Evolutionary conservation across 2,888 invertebrate species (phyloP), one percentile per base, ranked within the genome.

Genomic region (Macaria liturata): DNA sequence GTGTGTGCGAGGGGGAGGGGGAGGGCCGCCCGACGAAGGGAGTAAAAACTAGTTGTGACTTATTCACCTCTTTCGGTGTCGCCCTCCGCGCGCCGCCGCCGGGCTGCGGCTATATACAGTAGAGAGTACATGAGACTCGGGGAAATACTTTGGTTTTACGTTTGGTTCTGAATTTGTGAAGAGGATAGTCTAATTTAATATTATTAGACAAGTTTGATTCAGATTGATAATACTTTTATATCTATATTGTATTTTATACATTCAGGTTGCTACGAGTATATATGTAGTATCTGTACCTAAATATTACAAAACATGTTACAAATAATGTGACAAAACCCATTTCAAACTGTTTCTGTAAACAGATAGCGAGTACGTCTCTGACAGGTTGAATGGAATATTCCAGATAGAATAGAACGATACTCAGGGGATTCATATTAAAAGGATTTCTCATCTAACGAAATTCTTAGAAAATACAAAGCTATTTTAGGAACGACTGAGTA

Each of bases 21-120:
- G 59, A 74, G 66, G 66, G 80, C 82, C 86, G 80, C 86, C 90
- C 88, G 74, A 67, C 76, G 79, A 84, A 87, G 91, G 91, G 91
- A 91, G 91, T 89, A 86, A 90, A 88, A 88, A 91, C 81, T 89
- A 88, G 85, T 88, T 88, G 86, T 85, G 88, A 91, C 90, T 91
- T 86, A 86, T 86, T 91, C 91, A 91, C 91, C 91, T 91, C 91
- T 91, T 91, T 91, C 91, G 84, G 79, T 86, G 90, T 90, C 89
- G 84, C 90, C 89, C 91, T 86, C 81, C 78, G 78, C 76, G 69
- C 76, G 69, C 81, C 78, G 78, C 76, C 69, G 76, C 42, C 9
- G 72, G 76, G 74, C 77, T 81, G 78, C 84, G 67, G 46, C 32
- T 71, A 67, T 68, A 70, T 46, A 52, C 49, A 20, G 49, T 39